These are phyloP conservation scores for Spodoptera exigua DNA, from an alignment of 2,888 invertebrate genomes.

Conservation along the genomic window DNA sequence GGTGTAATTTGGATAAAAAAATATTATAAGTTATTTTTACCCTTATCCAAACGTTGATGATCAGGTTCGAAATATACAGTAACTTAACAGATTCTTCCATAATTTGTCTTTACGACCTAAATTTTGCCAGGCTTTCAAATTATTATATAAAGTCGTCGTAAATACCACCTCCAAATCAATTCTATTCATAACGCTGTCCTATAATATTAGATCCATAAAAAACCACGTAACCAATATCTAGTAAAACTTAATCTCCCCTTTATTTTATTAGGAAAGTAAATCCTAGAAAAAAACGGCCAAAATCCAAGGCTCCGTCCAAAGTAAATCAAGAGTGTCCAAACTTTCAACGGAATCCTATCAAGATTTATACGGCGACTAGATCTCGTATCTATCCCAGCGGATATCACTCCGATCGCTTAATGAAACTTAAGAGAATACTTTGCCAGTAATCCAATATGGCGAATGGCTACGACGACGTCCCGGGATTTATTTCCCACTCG, in stretches of 20 bases:
- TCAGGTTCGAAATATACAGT: too few relatives aligned
- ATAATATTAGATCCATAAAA: conserved; percentile 29
- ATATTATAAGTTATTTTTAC: neutral
- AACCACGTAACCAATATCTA: conserved; percentile 24
- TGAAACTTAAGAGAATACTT: conserved; percentile 88
- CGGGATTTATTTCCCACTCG: conserved; percentile 82
- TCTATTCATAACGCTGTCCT: conserved; percentile 7
- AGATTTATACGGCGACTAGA: conserved; percentile 67
- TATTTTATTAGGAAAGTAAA: conserved; percentile 46
- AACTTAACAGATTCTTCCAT: too few relatives aligned
- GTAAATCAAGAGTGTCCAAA: conserved; percentile 65
- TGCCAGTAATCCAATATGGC: conserved; percentile 83
- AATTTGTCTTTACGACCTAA: too few relatives aligned
- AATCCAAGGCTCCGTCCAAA: conserved; percentile 47
- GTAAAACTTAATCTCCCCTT: conserved; percentile 34
- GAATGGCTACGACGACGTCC: conserved; percentile 68
- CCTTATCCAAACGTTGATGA: neutral
- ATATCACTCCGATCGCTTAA: conserved; percentile 85
- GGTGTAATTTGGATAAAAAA: neutral
- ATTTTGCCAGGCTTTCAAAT: neutral
- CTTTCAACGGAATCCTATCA: conserved; percentile 64
- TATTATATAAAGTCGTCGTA: conserved; percentile 4
- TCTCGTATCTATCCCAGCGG: conserved; percentile 65
- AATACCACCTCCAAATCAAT: neutral
- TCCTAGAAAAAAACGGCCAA: conserved; percentile 28